Evolutionary conservation across 2,797 vertebrate species (phyloP), one percentile per base, ranked within the genome.

Genomic region (Perodicticus potto): DNA sequence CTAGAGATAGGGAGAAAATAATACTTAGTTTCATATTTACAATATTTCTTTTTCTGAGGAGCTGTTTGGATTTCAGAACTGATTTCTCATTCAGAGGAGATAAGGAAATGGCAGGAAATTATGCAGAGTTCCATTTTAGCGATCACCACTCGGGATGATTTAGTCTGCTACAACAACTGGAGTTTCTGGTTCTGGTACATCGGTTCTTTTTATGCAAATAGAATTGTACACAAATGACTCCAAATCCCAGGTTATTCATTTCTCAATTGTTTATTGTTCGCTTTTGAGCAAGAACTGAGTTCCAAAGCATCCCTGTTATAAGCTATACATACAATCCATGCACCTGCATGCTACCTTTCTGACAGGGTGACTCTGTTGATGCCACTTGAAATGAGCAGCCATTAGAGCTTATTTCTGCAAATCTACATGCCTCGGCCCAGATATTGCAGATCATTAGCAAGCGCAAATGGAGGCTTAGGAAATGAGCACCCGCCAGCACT

Each of bases 1-100:
- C 89, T 61, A 83, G 81, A 76, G 70, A 94, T 19, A 29, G 34
- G n/a, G 59, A 91, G 63, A 94, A 96, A 93, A 96, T 73, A 77
- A 95, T 94, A 81, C 67, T 92, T 89, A 69, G 55, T 77, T 93
- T 95, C 61, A 34, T n/a, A 74, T 95, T 90, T 72, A 82, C 69
- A 70, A 16, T 20, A 7, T 73, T 87, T 53, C 86, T 81, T 86
- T 55, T 43, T 16, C 25, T 37, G 76, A 94, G 83, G 63, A 90
- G 20, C 65, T 65, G 23, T 94, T 84, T 82, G 91, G 85, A 83
- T 93, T 91, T 83, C 19, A 55, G 72, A 84, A 84, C 73, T 32
- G 43, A 89, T 70, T 94, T 92, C 87, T 86, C 82, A 73, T 37
- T 57, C 74, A 83, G 70, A 82, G 74, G 69, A 69, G 86, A 89